Conservation (phyloP, 1,140 invertebrate species). For the Heliothis virescens region DNA sequence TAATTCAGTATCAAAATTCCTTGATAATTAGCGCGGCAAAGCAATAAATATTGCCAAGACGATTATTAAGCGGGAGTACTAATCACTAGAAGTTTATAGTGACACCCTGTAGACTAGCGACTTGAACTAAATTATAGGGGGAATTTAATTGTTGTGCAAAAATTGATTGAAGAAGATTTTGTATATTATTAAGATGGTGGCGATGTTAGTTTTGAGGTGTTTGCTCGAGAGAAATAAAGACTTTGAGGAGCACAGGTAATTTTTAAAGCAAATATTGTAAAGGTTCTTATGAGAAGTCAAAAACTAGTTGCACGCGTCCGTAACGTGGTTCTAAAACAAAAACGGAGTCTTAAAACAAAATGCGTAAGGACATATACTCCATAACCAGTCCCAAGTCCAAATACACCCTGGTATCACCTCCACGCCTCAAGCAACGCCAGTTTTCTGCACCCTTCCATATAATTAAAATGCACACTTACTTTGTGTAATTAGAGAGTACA, state of each 20-base stretch:
- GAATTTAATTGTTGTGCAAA: constrained; percentile 50
- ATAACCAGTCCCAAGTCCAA: constrained; percentile 44
- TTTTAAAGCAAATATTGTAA: no score
- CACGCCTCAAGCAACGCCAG: constrained; percentile 60
- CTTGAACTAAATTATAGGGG: constrained; percentile 47
- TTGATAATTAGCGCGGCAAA: constrained; percentile 78
- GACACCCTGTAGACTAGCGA: constrained; percentile 64
- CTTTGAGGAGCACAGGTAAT: no score
- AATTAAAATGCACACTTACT: constrained; percentile 79
- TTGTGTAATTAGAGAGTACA: constrained; percentile 72
- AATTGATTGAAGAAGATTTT: background rate
- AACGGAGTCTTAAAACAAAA: background rate
- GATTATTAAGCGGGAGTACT: constrained; percentile 78
- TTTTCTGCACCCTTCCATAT: constrained; percentile 76
- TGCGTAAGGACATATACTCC: background rate
- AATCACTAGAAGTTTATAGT: constrained; percentile 75
- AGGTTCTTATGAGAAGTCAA: no score
- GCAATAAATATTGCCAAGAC: constrained; percentile 81
- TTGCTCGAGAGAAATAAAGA: no score
- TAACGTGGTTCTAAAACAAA: no score
- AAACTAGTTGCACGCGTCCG: no score
- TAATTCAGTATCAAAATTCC: constrained; percentile 85
- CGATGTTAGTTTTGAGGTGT: background rate
- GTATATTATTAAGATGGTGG: background rate
- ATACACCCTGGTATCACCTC: constrained; percentile 47